Base-by-base conservation (phyloP, 2,888 invertebrate genomes). In the Apamea anceps region DNA sequence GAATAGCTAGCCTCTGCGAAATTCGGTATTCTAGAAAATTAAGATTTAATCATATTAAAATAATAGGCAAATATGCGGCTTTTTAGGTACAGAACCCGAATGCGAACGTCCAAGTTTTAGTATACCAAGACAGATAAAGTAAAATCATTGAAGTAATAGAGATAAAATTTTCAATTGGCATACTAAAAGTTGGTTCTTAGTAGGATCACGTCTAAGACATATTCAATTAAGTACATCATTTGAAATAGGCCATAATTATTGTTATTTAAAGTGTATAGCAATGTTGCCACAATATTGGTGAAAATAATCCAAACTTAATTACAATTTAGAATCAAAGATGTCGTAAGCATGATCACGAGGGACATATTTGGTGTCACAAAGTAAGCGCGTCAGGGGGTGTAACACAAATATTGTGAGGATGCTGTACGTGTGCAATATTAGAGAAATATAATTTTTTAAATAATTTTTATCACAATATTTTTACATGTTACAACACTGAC, bases 291-390 rank as follows among this genome's bases (percentile, higher is more conserved):
- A 88, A 80, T 87, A 80, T 72, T 42, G 75, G 85, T 88, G 87
- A 86, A 88, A 89, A 81, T 74, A 85, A 88, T 84, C 79, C 60
- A 51, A 82, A 87, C 84, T 66, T 62, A 81, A 80, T 62, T 80
- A 66, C 66, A 88, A 76, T 83, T 82, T 72, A 72, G 79, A 86
- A 85, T 88, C 80, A 78, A 86, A 87, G 82, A 86, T 85, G 84
- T 90, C 83, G 89, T 86, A 92, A 94, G 92, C 92, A 91, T 91
- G 91, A 92, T 90, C 90, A 90, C 91, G 88, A 92, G 90, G 89
- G 90, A 89, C 90, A 89, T 88, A 80, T 85, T 84, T 87, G 83
- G 82, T 86, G 88, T 86, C 85, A 84, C 84, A 87, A 84, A 84
- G 84, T 83, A 91, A 91, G 91, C 90, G 87, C 90, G 87, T 85